Evolutionary conservation across 2,888 invertebrate species (phyloP).

Genomic region (Drosophila niveifrons): DNA sequence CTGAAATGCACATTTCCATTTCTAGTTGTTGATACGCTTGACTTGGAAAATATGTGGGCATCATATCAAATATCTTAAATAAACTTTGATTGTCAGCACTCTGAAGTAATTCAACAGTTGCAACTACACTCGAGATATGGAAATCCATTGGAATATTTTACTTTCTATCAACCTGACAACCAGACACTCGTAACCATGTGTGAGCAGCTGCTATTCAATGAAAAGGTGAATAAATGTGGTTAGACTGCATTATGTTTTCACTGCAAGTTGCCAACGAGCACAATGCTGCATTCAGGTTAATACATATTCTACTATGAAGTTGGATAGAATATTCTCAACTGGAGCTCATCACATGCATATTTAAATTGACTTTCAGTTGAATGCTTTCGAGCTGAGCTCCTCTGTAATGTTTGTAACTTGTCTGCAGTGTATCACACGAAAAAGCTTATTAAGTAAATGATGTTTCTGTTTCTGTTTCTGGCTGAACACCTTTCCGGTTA

Average conservation of each 20-base stretch:
- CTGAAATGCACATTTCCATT: background rate
- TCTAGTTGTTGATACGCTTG: too few relatives aligned
- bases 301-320: background rate
- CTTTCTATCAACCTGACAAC: background rate
- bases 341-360: background rate
- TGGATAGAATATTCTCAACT: background rate
- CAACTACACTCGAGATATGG: constrained; percentile 15
- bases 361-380: constrained; percentile 2
- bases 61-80: background rate
- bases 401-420: background rate
- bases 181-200: background rate
- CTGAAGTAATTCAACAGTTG: constrained; percentile 8
- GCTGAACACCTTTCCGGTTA: constrained; percentile 27
- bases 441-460: constrained; percentile 69
- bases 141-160: constrained; percentile 13
- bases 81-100: constrained; percentile 20
- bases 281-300: background rate
- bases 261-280: background rate
- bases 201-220: background rate
- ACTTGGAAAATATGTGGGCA: background rate
- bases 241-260: background rate
- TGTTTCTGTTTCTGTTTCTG: constrained; percentile 46
- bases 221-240: background rate
- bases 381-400: background rate
- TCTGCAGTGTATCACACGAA: constrained; percentile 9